Evolutionary conservation across 2,888 invertebrate species (phyloP).

Genomic region (Diaperis boleti): DNA sequence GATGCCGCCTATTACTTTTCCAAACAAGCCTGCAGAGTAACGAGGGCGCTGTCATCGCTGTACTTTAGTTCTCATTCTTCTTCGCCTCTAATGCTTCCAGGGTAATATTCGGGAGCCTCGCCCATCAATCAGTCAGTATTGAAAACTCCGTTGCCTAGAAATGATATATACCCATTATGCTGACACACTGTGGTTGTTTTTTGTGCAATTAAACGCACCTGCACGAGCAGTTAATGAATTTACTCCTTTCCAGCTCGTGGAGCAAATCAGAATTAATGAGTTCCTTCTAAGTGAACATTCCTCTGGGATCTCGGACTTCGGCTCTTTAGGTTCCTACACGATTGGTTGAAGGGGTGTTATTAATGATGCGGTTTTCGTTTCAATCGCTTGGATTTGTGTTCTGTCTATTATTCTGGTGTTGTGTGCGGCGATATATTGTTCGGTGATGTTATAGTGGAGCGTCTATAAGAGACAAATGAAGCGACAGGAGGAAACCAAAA

Average conservation of each 20-base stretch:
- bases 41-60: slow-evolving; percentile 55
- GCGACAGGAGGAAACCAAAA: no score
- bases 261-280: slow-evolving; percentile 26
- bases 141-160: slow-evolving; percentile 40
- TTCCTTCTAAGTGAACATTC: slow-evolving; percentile 18
- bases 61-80: slow-evolving; percentile 56
- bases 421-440: neutral
- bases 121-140: slow-evolving; percentile 53
- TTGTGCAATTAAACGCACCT: slow-evolving; percentile 28
- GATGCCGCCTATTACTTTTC: slow-evolving; percentile 55
- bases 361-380: neutral
- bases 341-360: neutral
- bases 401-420: no score
- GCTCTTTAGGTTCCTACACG: neutral
- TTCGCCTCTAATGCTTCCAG: slow-evolving; percentile 52
- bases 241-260: slow-evolving; percentile 13
- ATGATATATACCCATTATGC: slow-evolving; percentile 38
- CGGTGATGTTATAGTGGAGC: no score
- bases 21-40: slow-evolving; percentile 55
- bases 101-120: slow-evolving; percentile 50
- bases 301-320: slow-evolving; percentile 5
- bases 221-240: slow-evolving; percentile 28
- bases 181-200: slow-evolving; percentile 30
- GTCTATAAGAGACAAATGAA: no score
- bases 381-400: neutral